Base-by-base conservation (phyloP, 1,140 invertebrate species). In the Solenopsis invicta region DNA sequence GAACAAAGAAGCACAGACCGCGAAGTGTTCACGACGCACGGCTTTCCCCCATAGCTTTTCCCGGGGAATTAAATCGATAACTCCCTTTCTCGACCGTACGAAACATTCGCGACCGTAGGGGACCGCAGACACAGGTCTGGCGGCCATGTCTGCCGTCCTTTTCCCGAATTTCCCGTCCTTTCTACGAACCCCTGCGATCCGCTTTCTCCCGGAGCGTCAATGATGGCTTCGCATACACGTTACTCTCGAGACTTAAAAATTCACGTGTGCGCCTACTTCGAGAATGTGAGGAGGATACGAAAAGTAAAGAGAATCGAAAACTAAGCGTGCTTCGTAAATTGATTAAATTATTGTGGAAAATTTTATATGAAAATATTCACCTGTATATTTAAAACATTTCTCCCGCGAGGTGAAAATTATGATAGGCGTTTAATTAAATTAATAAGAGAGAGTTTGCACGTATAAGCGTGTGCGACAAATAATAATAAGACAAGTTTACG, bases 31-130 rank as follows among this genome's bases (percentile, higher is more conserved):
- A 62, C 52, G 52, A 56, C 61, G 62, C 54, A 59, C 41, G 74
- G 86, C 85, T 92, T 93, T 91, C 88, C 93, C 91, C 76, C 76
- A 85, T 74, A 61, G 91, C 91, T 90, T 94, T 94, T 94, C 93
- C 92, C 92, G 87, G 92, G 87, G 93, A 93, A 94, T 94, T 92
- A 92, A 94, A 94, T 94, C 94, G 93, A 94, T 94, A 94, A 92
- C 92, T 93, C 90, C 91, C 91, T 89, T 93, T 91, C 89, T 75
- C 66, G 80, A 34, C 59, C 72, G 89, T 86, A 90, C 91, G 88
- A 94, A 94, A 93, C 93, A 93, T 90, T 92, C 76, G 90, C 92
- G 75, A 93, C 67, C 52, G 78, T 88, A 87, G 91, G 92, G 88
- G 67, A 56, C 78, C 72, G n/a, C 45, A 72, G 81, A 16, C 80